Conservation (phyloP, 2,797 vertebrate genomes). For the Clarias pachynema region DNA sequence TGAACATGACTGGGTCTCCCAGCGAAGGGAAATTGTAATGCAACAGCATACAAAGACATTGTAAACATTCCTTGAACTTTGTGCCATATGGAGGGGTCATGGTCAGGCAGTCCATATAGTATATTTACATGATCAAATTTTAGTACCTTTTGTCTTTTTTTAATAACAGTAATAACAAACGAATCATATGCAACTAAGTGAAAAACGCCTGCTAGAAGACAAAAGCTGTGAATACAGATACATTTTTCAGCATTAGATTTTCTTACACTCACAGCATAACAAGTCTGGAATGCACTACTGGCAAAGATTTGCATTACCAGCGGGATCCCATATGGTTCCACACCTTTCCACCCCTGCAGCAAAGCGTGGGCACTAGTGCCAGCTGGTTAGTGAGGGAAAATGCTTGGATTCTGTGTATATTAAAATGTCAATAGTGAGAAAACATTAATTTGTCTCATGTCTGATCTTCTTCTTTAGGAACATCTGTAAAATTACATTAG, state of each 20-base stretch:
- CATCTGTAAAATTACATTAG: background rate
- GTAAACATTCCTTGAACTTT: background rate
- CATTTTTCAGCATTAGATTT: constrained; percentile 12
- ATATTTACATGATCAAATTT: background rate
- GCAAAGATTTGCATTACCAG: constrained; percentile 68
- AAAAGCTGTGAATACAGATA: constrained; percentile 18
- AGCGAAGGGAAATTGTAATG: background rate
- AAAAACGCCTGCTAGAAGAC: background rate
- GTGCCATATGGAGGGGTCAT: background rate
- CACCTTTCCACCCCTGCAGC: constrained; percentile 65
- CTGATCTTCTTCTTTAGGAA: background rate
- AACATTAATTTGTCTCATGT: background rate
- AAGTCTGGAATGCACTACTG: constrained; percentile 45
- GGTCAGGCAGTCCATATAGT: background rate
- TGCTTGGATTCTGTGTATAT: constrained; percentile 64
- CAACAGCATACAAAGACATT: background rate
- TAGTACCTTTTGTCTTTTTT: background rate
- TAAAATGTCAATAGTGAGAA: constrained; percentile 35
- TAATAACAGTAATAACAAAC: background rate
- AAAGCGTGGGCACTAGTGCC: constrained; percentile 74
- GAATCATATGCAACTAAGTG: background rate
- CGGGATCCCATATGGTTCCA: constrained; percentile 59
- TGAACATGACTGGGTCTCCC: background rate
- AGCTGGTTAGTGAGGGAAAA: constrained; percentile 76
- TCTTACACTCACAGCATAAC: constrained; percentile 13